Evolutionary conservation across 2,113 vertebrate genomes (phyloP), one percentile per base, ranked within the genome.

Genomic region (Eidolon helvum): DNA sequence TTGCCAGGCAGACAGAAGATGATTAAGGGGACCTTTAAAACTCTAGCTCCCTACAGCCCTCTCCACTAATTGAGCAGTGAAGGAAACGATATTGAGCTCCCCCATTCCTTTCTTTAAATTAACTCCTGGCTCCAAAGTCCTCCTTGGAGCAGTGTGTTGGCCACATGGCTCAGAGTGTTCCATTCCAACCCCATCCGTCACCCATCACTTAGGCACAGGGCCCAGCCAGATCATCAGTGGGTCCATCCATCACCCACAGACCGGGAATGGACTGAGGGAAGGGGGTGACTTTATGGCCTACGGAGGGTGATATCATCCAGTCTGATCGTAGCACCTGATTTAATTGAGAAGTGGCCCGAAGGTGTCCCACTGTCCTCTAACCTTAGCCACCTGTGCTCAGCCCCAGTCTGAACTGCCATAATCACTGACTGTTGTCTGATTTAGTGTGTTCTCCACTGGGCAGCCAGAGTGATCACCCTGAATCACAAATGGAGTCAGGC

Each of bases 61-160:
- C 40, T 71, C 87, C 1, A 5, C 97, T 95, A 74, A 95, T 16
- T 74, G 84, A 95, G 92, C 89, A 82, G 86, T 7, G 79, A 21
- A 92, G 35, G 72, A 96, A 91, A 90, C 3, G 1, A 33, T 59
- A 18, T 74, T 43, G 94, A 94, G 84, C 71, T 91, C 87, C 69
- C 90, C 55, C 43, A 45, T n/a, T 91, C 90, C 96, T 97, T 95
- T 91, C 96, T 97, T 95, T 85, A 96, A 97, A 97, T 78, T 61
- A 91, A 91, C 90, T 77, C 87, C 96, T 96, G 97, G 53, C 95
- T 97, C 84, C 24, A 45, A 72, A 79, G 77, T 90, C 82, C 53
- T 96, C 69, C 55, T 96, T 63, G 4, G 77, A 40, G 59, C 75
- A 35, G 40, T 0, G 0, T 24, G 10, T 45, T 57, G 61, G 7